These are phyloP conservation scores for Pyxicephalus adspersus DNA, from an alignment of 2,113 vertebrate species.

Conservation along the genomic window DNA sequence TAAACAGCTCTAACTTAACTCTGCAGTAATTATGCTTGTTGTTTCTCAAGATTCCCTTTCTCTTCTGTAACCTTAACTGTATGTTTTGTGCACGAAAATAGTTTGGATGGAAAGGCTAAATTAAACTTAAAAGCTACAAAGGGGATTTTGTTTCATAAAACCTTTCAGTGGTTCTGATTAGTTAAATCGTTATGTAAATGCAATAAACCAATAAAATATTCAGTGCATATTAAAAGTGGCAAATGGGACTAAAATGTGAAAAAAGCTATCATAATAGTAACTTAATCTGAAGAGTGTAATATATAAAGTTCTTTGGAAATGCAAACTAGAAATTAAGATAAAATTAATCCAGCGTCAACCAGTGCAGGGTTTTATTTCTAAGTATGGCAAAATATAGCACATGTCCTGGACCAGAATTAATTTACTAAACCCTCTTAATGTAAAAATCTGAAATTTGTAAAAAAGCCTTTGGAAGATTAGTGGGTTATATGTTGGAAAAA, in stretches of 20 bases:
- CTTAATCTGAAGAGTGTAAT: conserved; percentile 10
- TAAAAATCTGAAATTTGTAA: conserved; percentile 20
- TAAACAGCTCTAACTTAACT: too few species aligned
- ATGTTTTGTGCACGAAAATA: not conserved
- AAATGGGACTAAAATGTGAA: not conserved
- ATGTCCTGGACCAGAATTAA: conserved; percentile 18
- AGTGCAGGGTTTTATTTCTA: conserved; percentile 2
- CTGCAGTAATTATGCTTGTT: too few species aligned
- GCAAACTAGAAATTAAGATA: conserved; percentile 3
- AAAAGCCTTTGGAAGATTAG: conserved; percentile 28
- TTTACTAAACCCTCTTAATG: conserved; percentile 29
- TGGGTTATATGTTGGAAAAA: not conserved
- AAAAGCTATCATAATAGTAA: conserved; percentile 17
- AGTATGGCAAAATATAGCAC: conserved; percentile 11
- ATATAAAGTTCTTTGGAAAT: not conserved
- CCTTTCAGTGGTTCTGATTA: conserved; percentile 12
- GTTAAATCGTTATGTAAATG: conserved; percentile 6
- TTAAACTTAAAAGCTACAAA: not conserved
- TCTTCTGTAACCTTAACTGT: not conserved
- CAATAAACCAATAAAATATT: conserved; percentile 11
- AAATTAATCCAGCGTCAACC: conserved; percentile 16
- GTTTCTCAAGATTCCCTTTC: not conserved
- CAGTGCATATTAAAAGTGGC: not conserved
- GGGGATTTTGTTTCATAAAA: conserved; percentile 17
- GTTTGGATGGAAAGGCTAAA: not conserved